Conservation (phyloP, 1,140 invertebrate genomes). For the Rhagoletis pomonella region DNA sequence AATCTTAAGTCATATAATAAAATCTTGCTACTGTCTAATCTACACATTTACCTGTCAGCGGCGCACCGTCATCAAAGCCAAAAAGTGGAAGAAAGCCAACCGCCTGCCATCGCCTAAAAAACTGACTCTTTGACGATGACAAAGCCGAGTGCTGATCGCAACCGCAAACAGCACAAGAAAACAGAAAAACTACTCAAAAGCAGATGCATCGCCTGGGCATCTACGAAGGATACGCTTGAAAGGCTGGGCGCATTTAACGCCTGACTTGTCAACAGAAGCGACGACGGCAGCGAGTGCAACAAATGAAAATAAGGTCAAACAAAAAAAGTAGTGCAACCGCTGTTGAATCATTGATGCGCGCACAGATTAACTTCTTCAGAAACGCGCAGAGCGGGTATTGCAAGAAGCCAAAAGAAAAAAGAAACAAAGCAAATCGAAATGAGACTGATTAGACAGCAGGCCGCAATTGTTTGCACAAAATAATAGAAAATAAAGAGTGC, state of each 20-base stretch:
- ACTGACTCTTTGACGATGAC: not conserved
- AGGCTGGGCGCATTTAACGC: slow-evolving; percentile 49
- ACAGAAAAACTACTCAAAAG: not conserved
- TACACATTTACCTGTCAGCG: not conserved
- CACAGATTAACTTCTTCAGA: slow-evolving; percentile 18
- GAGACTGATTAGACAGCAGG: slow-evolving; percentile 20
- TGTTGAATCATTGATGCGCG: slow-evolving; percentile 26
- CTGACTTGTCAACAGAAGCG: slow-evolving; percentile 42
- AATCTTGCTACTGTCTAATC: not conserved
- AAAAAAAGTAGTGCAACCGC: not conserved
- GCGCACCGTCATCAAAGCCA: not conserved
- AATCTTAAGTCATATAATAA: not conserved
- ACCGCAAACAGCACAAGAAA: slow-evolving; percentile 4
- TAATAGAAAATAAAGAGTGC: slow-evolving; percentile 50
- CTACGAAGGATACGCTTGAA: not conserved
- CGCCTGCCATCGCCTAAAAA: not conserved
- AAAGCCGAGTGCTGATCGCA: not conserved
- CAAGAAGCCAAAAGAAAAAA: not conserved
- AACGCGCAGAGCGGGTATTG: not conserved
- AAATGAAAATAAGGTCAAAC: not conserved
- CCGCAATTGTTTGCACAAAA: slow-evolving; percentile 52
- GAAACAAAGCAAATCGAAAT: not conserved
- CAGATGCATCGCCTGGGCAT: not conserved
- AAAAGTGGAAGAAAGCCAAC: not conserved
- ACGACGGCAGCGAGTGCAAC: not conserved